A percentile compares a stretch with the other conserved stretches of the same genome.
phyloP scores from a whole-genome alignment of 2,888 invertebrate genomes.

The Phengaris arion region DNA sequence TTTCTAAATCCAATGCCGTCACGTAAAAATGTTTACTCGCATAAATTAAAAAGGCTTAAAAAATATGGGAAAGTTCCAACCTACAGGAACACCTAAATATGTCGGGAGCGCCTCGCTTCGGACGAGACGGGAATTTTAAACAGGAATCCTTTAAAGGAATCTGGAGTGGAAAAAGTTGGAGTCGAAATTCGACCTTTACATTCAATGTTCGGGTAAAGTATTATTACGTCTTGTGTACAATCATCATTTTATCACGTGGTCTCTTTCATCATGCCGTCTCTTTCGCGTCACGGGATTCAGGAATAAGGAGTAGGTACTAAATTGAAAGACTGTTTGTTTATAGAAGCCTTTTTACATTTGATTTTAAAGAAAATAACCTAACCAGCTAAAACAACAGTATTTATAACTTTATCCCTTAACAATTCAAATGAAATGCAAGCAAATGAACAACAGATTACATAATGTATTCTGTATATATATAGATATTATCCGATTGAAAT shows the following conservation, averaged over 20 bases:
- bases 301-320: too few species aligned
- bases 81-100: constrained; percentile 66
- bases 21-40: constrained; percentile 29
- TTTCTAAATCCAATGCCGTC: not conserved
- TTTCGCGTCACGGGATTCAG: not conserved
- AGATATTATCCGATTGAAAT: too few species aligned
- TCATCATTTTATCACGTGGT: not conserved
- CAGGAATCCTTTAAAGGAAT: constrained; percentile 63
- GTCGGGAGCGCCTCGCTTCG: constrained; percentile 57
- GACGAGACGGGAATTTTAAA: constrained; percentile 74
- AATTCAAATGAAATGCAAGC: too few species aligned
- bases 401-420: too few species aligned
- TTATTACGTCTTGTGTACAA: not conserved
- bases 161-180: constrained; percentile 38
- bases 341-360: too few species aligned
- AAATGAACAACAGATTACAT: too few species aligned
- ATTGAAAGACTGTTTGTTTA: too few species aligned
- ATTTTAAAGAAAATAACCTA: too few species aligned
- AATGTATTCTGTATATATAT: too few species aligned
- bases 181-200: constrained; percentile 27
- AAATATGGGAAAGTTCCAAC: constrained; percentile 64
- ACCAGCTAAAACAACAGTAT: too few species aligned
- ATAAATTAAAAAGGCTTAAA: constrained; percentile 46
- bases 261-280: not conserved
- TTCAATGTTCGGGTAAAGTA: constrained; percentile 8